Evolutionary conservation across 2,113 vertebrate genomes (phyloP).

Genomic region (Plotosus lineatus): DNA sequence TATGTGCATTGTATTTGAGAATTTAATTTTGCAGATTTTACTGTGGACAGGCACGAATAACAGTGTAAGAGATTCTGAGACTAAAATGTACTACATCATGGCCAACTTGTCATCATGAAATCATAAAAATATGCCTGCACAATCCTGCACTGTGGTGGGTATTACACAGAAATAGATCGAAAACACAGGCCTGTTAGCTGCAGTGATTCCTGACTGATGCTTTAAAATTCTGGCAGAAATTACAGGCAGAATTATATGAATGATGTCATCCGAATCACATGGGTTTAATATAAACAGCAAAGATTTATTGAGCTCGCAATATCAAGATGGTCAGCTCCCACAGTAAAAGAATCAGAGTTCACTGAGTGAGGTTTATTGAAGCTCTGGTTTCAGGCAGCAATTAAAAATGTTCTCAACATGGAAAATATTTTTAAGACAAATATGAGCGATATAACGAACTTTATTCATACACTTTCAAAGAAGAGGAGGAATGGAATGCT

Average conservation of each 20-base stretch:
- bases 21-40: constrained; percentile 66
- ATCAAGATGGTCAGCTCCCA: constrained; percentile 39
- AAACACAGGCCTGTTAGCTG: not conserved
- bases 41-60: constrained; percentile 75
- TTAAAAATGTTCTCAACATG: constrained; percentile 62
- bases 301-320: constrained; percentile 48
- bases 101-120: not conserved
- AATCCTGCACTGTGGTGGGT: not conserved
- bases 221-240: constrained; percentile 19
- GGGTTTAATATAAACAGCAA: constrained; percentile 38
- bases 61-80: constrained; percentile 16
- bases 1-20: constrained; percentile 31
- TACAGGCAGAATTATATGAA: constrained; percentile 39
- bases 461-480: constrained; percentile 61
- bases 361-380: constrained; percentile 51
- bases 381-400: constrained; percentile 59
- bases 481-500: constrained; percentile 64
- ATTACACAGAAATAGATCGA: not conserved
- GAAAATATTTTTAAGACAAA: constrained; percentile 57
- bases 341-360: constrained; percentile 54
- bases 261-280: constrained; percentile 43
- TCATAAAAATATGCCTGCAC: not conserved
- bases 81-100: not conserved
- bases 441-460: constrained; percentile 37
- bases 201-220: constrained; percentile 13